Evolutionary conservation across 2,888 invertebrate genomes (phyloP).

Genomic region (Tenodera sinensis): DNA sequence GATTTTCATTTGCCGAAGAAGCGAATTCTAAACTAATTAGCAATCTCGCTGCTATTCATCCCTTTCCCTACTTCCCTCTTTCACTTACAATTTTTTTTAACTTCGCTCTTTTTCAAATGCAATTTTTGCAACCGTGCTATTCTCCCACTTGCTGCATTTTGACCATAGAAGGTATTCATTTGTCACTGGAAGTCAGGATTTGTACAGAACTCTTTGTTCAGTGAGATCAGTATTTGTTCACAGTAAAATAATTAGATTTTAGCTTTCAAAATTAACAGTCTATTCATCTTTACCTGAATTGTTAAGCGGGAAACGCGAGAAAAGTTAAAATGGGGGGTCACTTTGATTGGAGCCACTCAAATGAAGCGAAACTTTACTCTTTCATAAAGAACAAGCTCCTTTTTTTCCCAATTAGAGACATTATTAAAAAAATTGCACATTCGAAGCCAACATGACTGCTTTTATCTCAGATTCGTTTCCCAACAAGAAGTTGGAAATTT

Average conservation of each 20-base stretch:
- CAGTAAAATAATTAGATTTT: background rate
- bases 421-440: too few relatives aligned
- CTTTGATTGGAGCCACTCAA: too few relatives aligned
- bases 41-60: background rate
- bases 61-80: background rate
- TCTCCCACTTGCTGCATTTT: background rate
- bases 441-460: too few relatives aligned
- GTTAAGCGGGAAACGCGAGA: background rate
- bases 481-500: too few relatives aligned
- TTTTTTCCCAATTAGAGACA: too few relatives aligned
- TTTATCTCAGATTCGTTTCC: too few relatives aligned
- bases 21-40: constrained; percentile 11
- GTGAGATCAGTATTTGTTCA: background rate
- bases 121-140: background rate
- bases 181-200: background rate
- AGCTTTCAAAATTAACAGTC: background rate
- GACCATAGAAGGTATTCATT: background rate
- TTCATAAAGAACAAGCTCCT: too few relatives aligned
- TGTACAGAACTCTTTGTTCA: background rate
- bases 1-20: background rate
- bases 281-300: background rate
- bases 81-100: background rate
- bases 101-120: background rate
- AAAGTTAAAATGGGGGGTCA: background rate
- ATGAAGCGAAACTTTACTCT: too few relatives aligned